Base-by-base conservation (phyloP, 2,113 vertebrate genomes). In the Probosciger aterrimus region DNA sequence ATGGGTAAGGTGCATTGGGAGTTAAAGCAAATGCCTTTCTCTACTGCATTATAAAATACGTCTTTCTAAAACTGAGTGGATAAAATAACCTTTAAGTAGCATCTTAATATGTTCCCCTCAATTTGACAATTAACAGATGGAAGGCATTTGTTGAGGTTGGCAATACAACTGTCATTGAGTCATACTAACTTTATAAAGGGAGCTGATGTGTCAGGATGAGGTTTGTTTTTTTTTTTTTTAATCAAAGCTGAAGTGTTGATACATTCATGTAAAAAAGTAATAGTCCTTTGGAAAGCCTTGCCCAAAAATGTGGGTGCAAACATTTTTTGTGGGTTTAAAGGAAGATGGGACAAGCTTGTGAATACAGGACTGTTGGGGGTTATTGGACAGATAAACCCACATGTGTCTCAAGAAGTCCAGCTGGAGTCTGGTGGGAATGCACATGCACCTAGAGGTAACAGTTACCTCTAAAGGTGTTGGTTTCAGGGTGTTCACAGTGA, bases 81-180 rank as follows among this genome's bases (percentile, higher is more conserved):
- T 92, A 75, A 95, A 92, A 84, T 88, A 86, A 88, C 53, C 49
- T 92, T 92, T 92, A 92, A 85, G 70, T 22, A 79, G 33, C 5
- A 13, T 47, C 35, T 74, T 83, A 93, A 53, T 76, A 47, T 80
- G 30, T 83, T 93, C 59, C 43, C 15, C 19, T 92, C 37, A 55
- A 12, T 80, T 85, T 94, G 71, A 80, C 94, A 92, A 81, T 91
- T 95, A 91, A 65, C 87, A 92, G 92, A 79, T 85, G 63, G 90
- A 83, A 63, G 55, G 28, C 76, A 77, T 93, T 86, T 84, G 86
- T 73, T 83, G 64, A 77, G 68, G 73, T 90, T 88, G 86, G 71
- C 63, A 86, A 19, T 77, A 35, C 39, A 22, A 67, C 85, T 81
- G 37, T 67, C 50, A 55, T 63, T 93, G 63, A 91, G 46, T 92